phyloP scores from a whole-genome alignment of 2,888 invertebrate genomes.

The Drosophila colorata region DNA sequence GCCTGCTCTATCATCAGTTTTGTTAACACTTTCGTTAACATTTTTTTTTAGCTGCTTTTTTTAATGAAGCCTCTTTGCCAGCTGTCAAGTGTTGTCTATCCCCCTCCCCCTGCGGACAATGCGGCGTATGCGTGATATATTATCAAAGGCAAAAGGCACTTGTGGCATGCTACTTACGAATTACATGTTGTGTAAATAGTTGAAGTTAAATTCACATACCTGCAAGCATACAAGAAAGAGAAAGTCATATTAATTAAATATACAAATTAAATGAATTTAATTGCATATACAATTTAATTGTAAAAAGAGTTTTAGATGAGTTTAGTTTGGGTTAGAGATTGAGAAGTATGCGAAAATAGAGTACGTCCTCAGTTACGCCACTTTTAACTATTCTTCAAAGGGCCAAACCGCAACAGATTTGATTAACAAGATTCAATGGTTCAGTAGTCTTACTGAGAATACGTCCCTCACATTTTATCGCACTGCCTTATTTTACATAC shows the following conservation, averaged over 20 bases:
- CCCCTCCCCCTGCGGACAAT: neutral
- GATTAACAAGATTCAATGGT: too few relatives aligned
- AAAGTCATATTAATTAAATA: constrained; percentile 37
- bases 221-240: constrained; percentile 56
- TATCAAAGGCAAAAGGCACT: constrained; percentile 26
- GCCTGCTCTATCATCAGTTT: constrained; percentile 26
- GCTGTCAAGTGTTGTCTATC: constrained; percentile 33
- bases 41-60: constrained; percentile 62
- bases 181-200: constrained; percentile 21
- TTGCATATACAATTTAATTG: neutral
- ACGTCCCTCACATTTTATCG: too few relatives aligned
- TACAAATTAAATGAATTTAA: constrained; percentile 3
- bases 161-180: constrained; percentile 55
- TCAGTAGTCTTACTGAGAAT: too few relatives aligned
- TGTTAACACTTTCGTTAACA: constrained; percentile 47
- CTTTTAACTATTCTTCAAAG: too few relatives aligned
- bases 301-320: neutral
- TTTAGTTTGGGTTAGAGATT: too few relatives aligned
- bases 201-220: constrained; percentile 62
- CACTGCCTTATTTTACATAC: neutral
- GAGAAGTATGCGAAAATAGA: neutral
- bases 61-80: constrained; percentile 62
- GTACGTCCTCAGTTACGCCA: neutral
- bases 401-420: too few relatives aligned
- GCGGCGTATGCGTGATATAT: constrained; percentile 45